Evolutionary conservation across 2,888 invertebrate genomes (phyloP).

Genomic region (Hypsopygia costalis): DNA sequence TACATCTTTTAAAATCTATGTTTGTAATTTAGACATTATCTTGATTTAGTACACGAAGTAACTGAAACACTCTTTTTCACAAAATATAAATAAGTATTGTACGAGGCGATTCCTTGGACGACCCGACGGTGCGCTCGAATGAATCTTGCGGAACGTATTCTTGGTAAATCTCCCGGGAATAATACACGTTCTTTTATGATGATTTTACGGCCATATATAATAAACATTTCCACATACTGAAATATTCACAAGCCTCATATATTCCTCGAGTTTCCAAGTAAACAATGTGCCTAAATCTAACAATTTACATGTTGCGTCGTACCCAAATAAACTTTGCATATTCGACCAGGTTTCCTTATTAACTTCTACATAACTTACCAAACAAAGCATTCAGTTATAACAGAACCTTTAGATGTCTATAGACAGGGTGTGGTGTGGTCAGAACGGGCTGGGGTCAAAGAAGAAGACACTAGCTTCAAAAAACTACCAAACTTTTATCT

Average conservation of each 20-base stretch:
- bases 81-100: no score
- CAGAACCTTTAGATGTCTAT: constrained; percentile 41
- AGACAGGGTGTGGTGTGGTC: constrained; percentile 51
- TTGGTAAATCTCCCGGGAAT: constrained; percentile 34
- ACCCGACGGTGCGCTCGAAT: constrained; percentile 29
- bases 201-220: constrained; percentile 25
- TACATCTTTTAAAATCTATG: no score
- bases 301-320: constrained; percentile 4
- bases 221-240: constrained; percentile 16
- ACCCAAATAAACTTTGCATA: constrained; percentile 9
- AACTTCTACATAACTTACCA: constrained; percentile 46
- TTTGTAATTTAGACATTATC: no score
- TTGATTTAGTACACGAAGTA: no score
- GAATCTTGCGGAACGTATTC: constrained; percentile 32
- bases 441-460: constrained; percentile 54
- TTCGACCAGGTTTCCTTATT: constrained; percentile 28
- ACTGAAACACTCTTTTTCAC: no score
- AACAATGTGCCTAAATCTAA: constrained; percentile 6
- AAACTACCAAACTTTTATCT: constrained; percentile 69
- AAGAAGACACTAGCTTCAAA: constrained; percentile 75
- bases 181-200: constrained; percentile 26
- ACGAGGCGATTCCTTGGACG: constrained; percentile 16
- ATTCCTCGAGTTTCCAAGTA: background rate
- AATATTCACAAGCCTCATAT: constrained; percentile 7
- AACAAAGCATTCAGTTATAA: constrained; percentile 39